These are phyloP conservation scores for Nannoperca obscura DNA, from an alignment of 2,797 vertebrate species.

Conservation along the genomic window DNA sequence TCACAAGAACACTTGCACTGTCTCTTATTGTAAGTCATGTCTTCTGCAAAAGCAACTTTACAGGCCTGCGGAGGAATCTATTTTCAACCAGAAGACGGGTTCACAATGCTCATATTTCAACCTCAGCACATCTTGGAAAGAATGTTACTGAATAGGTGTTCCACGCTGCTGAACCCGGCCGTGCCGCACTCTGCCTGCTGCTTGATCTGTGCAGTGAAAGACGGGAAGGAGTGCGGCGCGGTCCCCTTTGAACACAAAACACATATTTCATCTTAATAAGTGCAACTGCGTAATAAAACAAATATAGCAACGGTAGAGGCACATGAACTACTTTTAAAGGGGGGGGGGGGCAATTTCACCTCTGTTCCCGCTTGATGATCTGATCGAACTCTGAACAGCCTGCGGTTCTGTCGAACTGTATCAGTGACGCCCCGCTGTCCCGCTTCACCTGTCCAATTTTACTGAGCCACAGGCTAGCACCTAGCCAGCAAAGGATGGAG, in stretches of 20 bases:
- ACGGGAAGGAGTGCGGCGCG: conserved; percentile 12
- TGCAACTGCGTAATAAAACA: conserved; percentile 35
- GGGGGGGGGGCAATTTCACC: conserved; percentile 26
- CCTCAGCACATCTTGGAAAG: conserved; percentile 71
- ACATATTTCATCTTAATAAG: conserved; percentile 55
- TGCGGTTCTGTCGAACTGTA: conserved; percentile 69
- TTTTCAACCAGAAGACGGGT: conserved; percentile 77
- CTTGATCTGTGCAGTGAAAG: conserved; percentile 53
- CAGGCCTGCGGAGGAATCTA: conserved; percentile 73
- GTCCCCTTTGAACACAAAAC: conserved; percentile 32
- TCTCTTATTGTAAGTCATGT: conserved; percentile 75
- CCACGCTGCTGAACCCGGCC: conserved; percentile 52
- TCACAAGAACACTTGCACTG: conserved; percentile 69
- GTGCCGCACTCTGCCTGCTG: conserved; percentile 47
- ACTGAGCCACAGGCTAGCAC: conserved; percentile 74
- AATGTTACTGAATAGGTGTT: conserved; percentile 68
- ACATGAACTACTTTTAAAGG: conserved; percentile 8
- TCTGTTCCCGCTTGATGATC: conserved; percentile 55
- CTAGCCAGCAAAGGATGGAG: conserved; percentile 40
- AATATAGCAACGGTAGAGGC: conserved; percentile 6
- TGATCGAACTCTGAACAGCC: conserved; percentile 71
- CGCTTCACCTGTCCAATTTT: conserved; percentile 77
- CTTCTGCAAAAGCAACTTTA: conserved; percentile 69
- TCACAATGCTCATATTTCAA: conserved; percentile 79
- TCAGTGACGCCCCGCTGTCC: conserved; percentile 74